Conservation (phyloP, 2,888 invertebrate genomes). For the Beris chalybata region DNA sequence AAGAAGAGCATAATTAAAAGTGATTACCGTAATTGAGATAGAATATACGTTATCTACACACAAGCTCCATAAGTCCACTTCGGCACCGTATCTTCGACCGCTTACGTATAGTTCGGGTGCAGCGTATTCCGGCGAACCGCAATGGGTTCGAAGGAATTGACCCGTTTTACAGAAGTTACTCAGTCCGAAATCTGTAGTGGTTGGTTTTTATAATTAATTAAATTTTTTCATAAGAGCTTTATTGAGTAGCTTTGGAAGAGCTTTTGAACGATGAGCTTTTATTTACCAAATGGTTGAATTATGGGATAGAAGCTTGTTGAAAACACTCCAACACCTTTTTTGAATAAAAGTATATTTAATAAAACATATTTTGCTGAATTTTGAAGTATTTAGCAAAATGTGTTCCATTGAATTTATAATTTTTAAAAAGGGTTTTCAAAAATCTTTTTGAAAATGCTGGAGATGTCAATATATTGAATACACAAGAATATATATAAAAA, state of each 20-base stretch:
- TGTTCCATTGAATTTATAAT: no score
- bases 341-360: no score
- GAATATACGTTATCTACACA: conserved; percentile 45
- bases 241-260: neutral
- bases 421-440: no score
- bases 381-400: no score
- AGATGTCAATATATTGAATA: no score
- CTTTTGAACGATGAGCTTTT: neutral
- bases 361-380: no score
- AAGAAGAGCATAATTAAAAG: conserved; percentile 18
- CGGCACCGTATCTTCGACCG: conserved; percentile 71
- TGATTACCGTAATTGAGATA: conserved; percentile 30
- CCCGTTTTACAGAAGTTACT: conserved; percentile 67
- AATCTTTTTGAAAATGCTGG: no score
- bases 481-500: no score
- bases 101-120: conserved; percentile 75
- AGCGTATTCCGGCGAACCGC: conserved; percentile 79
- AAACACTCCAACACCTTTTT: no score
- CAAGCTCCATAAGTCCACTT: conserved; percentile 80
- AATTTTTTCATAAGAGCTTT: no score
- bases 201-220: neutral
- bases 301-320: no score
- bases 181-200: conserved; percentile 67
- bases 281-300: no score
- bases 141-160: conserved; percentile 70